A percentile compares a stretch with the other conserved stretches of the same genome.
These are phyloP conservation scores for Decapterus maruadsi DNA, from an alignment of 2,797 vertebrate genomes.

Conservation along the genomic window DNA sequence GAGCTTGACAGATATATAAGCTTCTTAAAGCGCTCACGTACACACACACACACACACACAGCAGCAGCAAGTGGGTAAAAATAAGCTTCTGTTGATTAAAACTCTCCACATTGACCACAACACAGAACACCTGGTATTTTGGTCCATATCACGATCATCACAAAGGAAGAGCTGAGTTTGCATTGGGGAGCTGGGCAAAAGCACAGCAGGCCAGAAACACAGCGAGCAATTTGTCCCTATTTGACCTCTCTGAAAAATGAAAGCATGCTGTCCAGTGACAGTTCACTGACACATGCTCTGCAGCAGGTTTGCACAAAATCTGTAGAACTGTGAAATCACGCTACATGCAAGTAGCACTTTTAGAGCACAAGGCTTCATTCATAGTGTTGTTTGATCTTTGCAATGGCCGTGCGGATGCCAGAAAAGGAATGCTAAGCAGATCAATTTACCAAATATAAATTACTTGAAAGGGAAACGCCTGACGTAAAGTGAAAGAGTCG, in stretches of 20 bases:
- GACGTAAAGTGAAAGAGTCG: neutral
- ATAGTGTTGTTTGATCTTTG: neutral
- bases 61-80: constrained; percentile 28
- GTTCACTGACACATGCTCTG: constrained; percentile 30
- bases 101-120: constrained; percentile 46
- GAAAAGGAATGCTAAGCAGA: neutral
- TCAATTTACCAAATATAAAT: constrained; percentile 7
- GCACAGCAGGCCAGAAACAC: constrained; percentile 34
- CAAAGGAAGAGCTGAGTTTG: constrained; percentile 71
- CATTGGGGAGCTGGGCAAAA: constrained; percentile 43
- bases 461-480: constrained; percentile 10
- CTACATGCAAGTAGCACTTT: neutral
- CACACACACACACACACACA: constrained; percentile 10
- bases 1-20: constrained; percentile 74
- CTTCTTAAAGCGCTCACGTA: constrained; percentile 69
- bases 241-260: constrained; percentile 50
- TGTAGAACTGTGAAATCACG: constrained; percentile 14
- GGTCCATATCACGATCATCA: constrained; percentile 60
- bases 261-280: constrained; percentile 5
- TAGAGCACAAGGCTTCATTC: neutral
- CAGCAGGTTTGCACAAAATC: constrained; percentile 13
- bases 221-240: constrained; percentile 39
- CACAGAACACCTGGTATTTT: constrained; percentile 69
- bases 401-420: neutral
- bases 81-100: constrained; percentile 75